phyloP scores from a whole-genome alignment of 2,113 vertebrate genomes.

The Ictidomys tridecemlineatus region DNA sequence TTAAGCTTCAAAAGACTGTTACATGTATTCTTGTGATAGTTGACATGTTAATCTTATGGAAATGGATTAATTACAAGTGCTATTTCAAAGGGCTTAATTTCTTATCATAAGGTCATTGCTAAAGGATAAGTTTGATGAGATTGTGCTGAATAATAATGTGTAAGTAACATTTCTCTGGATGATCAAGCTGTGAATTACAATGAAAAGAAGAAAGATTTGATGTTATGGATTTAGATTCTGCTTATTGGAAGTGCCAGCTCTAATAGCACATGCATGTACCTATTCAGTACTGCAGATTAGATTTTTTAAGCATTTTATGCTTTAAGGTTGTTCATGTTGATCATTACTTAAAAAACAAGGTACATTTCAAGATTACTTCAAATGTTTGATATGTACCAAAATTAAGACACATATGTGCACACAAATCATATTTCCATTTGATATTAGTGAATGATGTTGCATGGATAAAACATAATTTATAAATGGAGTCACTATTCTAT shows the following conservation, averaged over 20 bases:
- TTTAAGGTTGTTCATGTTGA: background rate
- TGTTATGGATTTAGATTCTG: constrained; percentile 1
- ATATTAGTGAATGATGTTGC: background rate
- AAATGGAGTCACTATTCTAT: background rate
- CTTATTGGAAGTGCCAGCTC: background rate
- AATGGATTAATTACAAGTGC: constrained; percentile 88
- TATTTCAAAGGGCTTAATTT: constrained; percentile 85
- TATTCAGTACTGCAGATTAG: background rate
- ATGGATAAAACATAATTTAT: background rate
- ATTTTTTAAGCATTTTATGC: constrained; percentile 31
- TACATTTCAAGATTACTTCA: background rate
- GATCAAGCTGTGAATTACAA: background rate
- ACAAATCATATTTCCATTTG: constrained; percentile 18
- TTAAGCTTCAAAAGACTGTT: constrained; percentile 72
- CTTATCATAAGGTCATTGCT: constrained; percentile 82
- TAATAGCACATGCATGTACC: background rate
- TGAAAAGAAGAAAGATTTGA: constrained; percentile 46
- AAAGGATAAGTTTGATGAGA: constrained; percentile 81
- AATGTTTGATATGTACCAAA: background rate
- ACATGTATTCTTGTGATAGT: constrained; percentile 82
- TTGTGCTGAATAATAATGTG: constrained; percentile 74
- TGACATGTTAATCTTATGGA: constrained; percentile 86
- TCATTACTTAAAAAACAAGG: background rate
- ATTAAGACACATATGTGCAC: background rate
- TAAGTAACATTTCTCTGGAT: background rate